Evolutionary conservation across 37 sponge, comb jelly and placozoan species (phyloP).

Genomic region (Spongilla lacustris): DNA sequence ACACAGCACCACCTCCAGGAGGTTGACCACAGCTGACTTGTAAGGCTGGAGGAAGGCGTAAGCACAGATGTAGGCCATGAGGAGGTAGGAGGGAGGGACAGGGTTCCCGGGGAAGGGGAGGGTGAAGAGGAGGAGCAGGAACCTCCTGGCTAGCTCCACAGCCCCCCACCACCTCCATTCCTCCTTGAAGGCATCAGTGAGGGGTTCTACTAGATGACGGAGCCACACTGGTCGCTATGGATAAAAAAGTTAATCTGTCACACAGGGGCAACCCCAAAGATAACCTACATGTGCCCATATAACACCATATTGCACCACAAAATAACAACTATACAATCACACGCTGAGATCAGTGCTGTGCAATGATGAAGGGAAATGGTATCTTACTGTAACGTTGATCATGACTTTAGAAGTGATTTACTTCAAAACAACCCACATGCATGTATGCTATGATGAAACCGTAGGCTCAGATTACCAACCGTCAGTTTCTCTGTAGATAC

Average conservation of each 20-base stretch:
- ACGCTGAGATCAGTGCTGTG: too few relatives aligned
- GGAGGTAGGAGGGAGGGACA: slow-evolving; percentile 11
- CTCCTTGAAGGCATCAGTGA: not conserved
- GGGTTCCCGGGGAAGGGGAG: slow-evolving; percentile 44
- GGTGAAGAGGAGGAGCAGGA: slow-evolving; percentile 24
- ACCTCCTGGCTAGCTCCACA: slow-evolving; percentile 34
- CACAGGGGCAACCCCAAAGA: too few relatives aligned
- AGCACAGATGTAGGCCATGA: not conserved
- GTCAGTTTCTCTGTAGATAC: not conserved
- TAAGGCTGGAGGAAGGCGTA: slow-evolving; percentile 17
- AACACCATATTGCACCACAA: too few relatives aligned
- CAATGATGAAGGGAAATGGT: too few relatives aligned
- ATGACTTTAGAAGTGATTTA: too few relatives aligned
- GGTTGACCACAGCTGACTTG: slow-evolving; percentile 1
- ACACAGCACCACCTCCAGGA: not conserved
- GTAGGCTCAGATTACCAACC: too few relatives aligned
- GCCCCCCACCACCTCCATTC: slow-evolving; percentile 42
- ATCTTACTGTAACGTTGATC: too few relatives aligned
- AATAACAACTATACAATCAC: too few relatives aligned
- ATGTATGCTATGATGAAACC: too few relatives aligned
- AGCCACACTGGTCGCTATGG: not conserved
- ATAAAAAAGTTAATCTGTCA: slow-evolving; percentile 15
- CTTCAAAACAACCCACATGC: too few relatives aligned
- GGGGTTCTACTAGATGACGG: not conserved
- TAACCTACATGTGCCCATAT: too few relatives aligned